A percentile compares a stretch with the other conserved stretches of the same genome.
These are phyloP conservation scores for Ganaspis brasiliensis DNA, from an alignment of 2,888 invertebrate genomes.

Conservation along the genomic window DNA sequence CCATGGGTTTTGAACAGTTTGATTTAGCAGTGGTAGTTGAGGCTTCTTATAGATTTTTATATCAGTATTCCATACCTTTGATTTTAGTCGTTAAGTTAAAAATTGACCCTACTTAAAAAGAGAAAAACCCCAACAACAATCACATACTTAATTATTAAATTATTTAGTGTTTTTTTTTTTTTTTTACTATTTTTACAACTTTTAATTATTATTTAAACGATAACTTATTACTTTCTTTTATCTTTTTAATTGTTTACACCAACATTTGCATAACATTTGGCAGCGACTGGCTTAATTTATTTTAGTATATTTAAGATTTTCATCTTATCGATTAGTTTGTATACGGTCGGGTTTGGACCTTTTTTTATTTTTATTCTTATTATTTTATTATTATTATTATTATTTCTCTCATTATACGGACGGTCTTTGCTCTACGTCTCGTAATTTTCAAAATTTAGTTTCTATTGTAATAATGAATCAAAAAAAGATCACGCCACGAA, in stretches of 20 bases:
- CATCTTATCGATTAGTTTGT: slow-evolving; percentile 49
- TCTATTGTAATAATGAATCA: neutral
- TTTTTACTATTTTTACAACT: slow-evolving; percentile 53
- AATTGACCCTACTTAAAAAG: slow-evolving; percentile 74
- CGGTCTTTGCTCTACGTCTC: slow-evolving; percentile 65
- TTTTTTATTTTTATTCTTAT: slow-evolving; percentile 44
- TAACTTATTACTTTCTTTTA: slow-evolving; percentile 71
- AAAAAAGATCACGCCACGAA: slow-evolving; percentile 1
- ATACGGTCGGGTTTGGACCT: slow-evolving; percentile 47
- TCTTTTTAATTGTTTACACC: slow-evolving; percentile 64
- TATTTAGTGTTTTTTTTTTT: slow-evolving; percentile 77
- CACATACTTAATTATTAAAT: slow-evolving; percentile 78
- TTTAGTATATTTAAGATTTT: slow-evolving; percentile 53
- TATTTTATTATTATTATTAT: neutral
- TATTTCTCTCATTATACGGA: slow-evolving; percentile 48
- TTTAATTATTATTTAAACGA: slow-evolving; percentile 71
- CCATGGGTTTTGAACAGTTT: slow-evolving; percentile 68
- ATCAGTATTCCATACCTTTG: slow-evolving; percentile 79
- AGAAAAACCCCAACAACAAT: slow-evolving; percentile 63
- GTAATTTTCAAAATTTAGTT: slow-evolving; percentile 46
- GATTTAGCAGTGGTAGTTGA: slow-evolving; percentile 74
- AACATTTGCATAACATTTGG: slow-evolving; percentile 70
- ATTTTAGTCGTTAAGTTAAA: slow-evolving; percentile 73
- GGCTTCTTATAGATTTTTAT: slow-evolving; percentile 76
- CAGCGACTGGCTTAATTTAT: slow-evolving; percentile 76